Base-by-base conservation (phyloP, 2,888 invertebrate species). In the Physocephala rufipes region DNA sequence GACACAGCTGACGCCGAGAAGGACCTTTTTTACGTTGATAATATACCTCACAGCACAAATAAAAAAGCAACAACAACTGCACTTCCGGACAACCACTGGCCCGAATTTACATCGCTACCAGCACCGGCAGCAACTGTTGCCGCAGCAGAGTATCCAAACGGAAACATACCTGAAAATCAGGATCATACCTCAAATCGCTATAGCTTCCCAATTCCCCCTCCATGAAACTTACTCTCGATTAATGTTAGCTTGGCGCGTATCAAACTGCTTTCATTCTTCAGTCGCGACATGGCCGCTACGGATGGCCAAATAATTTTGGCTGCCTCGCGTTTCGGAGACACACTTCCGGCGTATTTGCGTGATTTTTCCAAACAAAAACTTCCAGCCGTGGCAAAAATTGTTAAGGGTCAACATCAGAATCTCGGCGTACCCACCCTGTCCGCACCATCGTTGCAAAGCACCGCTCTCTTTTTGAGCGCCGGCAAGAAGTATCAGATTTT, bases 341-440 rank as follows among this genome's bases (percentile, higher is more conserved):
- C 62, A 15, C 47, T 21, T 24, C 68, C 68, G 36, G 81, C 82
- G 61, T 86, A 86, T 74, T 79, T 86, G 80, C 85, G 86, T 74
- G 86, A 86, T 84, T 91, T 92, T 79, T 87, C 89, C 82, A 93
- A 92, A 83, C 90, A 92, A 81, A 90, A 91, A 71, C 85, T 93
- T 73, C 97, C 97, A 16, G 92, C 91, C 78, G 92, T 96, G 78
- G 94, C 95, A 72, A 95, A 95, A 86, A 94, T 97, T 82, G 93
- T 95, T 80, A 96, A 96, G 86, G 97, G 97, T 76, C 96, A 96
- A 85, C 97, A 96, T 87, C 93, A 94, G 76, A 94, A 93, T 71
- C 89, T 97, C 66, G 97, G 97, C 36, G 95, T 95, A 21, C 95
- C 96, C 2, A 93, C 94, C 0, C 87, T 95, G 62, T 94, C 95